Conservation (phyloP, 2,888 invertebrate genomes). For the Lymantria dispar region DNA sequence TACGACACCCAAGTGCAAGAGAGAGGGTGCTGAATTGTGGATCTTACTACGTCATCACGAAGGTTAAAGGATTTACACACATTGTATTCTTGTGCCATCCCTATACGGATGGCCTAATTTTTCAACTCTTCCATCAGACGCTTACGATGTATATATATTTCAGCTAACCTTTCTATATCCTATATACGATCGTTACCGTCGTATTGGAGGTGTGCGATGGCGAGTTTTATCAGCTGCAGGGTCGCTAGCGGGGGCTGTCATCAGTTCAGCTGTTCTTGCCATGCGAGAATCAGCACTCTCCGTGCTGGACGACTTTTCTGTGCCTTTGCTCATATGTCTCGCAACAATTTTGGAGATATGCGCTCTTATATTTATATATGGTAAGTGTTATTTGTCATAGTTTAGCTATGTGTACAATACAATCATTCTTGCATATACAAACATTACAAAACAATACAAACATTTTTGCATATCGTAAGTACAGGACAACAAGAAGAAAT, state of each 20-base stretch:
- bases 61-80: no score
- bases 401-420: no score
- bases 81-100: no score
- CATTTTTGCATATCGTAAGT: no score
- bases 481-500: no score
- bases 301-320: conserved; percentile 50
- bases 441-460: no score
- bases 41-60: no score
- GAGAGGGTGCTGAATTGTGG: no score
- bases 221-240: conserved; percentile 41
- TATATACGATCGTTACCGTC: conserved; percentile 56
- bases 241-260: conserved; percentile 42
- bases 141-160: conserved; percentile 12
- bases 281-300: conserved; percentile 42
- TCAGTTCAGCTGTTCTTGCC: conserved; percentile 40
- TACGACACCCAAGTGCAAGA: no score
- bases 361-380: conserved; percentile 64
- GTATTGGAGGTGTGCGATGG: conserved; percentile 55
- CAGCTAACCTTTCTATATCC: conserved; percentile 61
- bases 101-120: no score
- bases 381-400: conserved; percentile 28
- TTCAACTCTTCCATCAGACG: no score
- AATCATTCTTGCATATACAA: no score
- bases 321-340: conserved; percentile 51
- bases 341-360: conserved; percentile 54